Evolutionary conservation across 2,888 invertebrate species (phyloP), one percentile per base, ranked within the genome.

Genomic region (Pollenia griseotomentosa): DNA sequence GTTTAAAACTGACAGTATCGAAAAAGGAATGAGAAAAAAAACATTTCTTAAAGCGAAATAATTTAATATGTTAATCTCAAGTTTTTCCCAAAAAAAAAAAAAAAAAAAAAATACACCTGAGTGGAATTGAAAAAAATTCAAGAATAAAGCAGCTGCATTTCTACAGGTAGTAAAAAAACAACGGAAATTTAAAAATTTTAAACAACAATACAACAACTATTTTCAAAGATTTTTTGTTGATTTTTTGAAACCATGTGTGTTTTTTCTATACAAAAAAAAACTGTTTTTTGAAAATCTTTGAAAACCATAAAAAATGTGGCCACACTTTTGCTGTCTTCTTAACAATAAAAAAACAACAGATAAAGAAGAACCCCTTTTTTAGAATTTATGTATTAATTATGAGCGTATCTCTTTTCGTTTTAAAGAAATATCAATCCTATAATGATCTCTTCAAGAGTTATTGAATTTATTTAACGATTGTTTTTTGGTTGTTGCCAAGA

Each of bases 321-420:
- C 86, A 83, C 86, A 77, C 86, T 86, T 86, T 86, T 83, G 86
- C 86, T 86, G 86, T 86, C 86, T 59, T 8, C 3, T n/a, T 46
- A 68, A 57, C 55, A 77, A 77, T 48, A 71, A 81, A 61, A 63
- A 59, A 33, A 44, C 33, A 33, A 44, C 33, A 33, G 53, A 74
- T 83, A 2, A 75, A 75, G 11, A 65, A 65, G 42, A 73, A 1
- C 66, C 53, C 40, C 11, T 73, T 73, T 68, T 68, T 63, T 40
- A 33, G 19, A 61, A 51, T 70, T 70, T 14, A 75, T 71, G 71
- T n/a, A 59, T 75, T 71, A 70, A 53, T 63, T 83, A 40, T 46
- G 23, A 53, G 1, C 12, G 42, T 10, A 23, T 84, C 11, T 61
- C 46, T 68, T 74, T 33, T 77, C 42, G 33, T 44, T 59, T 19